A percentile compares a stretch with the other conserved stretches of the same genome.
phyloP scores from a whole-genome alignment of 2,797 vertebrate genomes.

The Clarias fuscus region DNA sequence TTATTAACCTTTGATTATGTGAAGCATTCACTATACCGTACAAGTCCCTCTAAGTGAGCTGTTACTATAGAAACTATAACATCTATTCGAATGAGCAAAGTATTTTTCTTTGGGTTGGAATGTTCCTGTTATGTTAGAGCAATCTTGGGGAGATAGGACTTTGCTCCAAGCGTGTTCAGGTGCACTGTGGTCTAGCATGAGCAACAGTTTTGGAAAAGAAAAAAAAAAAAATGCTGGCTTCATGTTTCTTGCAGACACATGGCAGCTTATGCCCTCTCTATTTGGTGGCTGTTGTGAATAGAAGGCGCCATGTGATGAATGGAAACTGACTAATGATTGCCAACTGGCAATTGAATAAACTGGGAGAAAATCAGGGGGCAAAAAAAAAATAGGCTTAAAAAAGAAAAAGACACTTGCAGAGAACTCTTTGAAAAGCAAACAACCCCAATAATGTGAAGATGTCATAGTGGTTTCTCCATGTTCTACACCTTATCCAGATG shows the following conservation, averaged over 20 bases:
- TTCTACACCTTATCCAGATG: background rate
- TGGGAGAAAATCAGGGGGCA: background rate
- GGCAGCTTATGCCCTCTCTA: background rate
- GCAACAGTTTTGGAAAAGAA: background rate
- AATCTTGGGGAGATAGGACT: background rate
- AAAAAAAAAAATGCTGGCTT: background rate
- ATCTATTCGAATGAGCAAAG: background rate
- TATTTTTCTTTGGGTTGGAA: background rate
- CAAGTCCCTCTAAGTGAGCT: too few species aligned
- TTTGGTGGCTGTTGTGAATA: background rate
- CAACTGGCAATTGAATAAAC: background rate
- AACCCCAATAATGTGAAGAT: background rate
- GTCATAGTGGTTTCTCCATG: background rate
- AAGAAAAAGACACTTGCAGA: background rate
- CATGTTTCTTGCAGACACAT: background rate
- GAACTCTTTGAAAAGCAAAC: background rate
- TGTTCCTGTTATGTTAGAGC: background rate
- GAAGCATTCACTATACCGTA: too few species aligned
- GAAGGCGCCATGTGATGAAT: background rate
- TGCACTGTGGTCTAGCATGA: background rate
- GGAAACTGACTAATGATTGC: background rate
- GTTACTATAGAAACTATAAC: background rate
- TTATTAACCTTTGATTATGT: too few species aligned
- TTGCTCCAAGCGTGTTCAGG: background rate
- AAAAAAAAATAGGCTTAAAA: background rate